A percentile compares a stretch with the other conserved stretches of the same genome.
phyloP scores from a whole-genome alignment of 2,113 vertebrate genomes.

The Seriola dumerili region DNA sequence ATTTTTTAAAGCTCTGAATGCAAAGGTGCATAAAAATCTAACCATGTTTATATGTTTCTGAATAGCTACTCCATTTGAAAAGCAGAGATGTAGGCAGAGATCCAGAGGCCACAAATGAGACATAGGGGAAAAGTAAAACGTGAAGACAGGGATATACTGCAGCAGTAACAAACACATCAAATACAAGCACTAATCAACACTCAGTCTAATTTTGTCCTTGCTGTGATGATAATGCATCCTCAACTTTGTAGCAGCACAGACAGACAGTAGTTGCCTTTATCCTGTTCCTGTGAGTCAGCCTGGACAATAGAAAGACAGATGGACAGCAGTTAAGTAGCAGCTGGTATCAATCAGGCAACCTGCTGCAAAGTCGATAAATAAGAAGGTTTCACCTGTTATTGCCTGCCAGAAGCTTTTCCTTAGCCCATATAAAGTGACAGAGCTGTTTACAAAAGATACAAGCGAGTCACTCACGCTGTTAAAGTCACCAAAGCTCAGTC shows the following conservation, averaged over 20 bases:
- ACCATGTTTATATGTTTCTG: not conserved
- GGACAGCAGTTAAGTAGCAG: conserved; percentile 69
- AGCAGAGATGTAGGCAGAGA: no score
- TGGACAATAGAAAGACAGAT: conserved; percentile 72
- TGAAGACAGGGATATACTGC: not conserved
- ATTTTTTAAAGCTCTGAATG: not conserved
- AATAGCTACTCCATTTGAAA: not conserved
- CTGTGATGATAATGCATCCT: conserved; percentile 18
- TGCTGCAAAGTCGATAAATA: conserved; percentile 73
- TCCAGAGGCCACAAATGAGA: not conserved
- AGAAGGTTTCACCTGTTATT: conserved; percentile 68
- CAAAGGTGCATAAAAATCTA: not conserved
- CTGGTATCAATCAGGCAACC: conserved; percentile 73
- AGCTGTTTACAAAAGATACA: conserved; percentile 60
- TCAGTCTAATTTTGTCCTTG: not conserved
- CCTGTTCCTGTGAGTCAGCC: conserved; percentile 28
- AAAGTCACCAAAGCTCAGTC: conserved; percentile 28
- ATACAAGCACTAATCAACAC: conserved; percentile 12
- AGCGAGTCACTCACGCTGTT: conserved; percentile 24
- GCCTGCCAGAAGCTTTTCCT: conserved; percentile 67
- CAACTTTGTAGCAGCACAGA: conserved; percentile 24
- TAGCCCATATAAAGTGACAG: conserved; percentile 54
- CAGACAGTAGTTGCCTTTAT: not conserved
- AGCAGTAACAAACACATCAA: not conserved
- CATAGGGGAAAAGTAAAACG: not conserved